phyloP scores from a whole-genome alignment of 2,797 vertebrate species.

The Pantherophis alleghaniensis region DNA sequence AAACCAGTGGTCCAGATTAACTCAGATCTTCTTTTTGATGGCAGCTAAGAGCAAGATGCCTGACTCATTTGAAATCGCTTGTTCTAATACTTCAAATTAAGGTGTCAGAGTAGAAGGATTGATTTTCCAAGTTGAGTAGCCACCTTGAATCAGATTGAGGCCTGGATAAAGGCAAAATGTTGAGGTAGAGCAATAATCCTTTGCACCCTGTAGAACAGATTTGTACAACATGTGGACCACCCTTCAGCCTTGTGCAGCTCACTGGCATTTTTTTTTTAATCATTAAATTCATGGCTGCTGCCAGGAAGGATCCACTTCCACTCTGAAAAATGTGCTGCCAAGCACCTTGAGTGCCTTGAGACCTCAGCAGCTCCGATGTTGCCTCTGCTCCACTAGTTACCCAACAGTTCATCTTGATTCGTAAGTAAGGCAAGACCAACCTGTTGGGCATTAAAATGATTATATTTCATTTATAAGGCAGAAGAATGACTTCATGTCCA shows the following conservation, averaged over 20 bases:
- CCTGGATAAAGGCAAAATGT: neutral
- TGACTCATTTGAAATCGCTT: neutral
- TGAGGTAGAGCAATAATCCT: neutral
- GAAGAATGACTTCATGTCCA: neutral
- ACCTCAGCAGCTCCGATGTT: neutral
- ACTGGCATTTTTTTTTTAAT: neutral
- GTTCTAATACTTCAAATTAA: neutral
- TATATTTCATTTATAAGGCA: neutral
- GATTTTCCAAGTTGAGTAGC: neutral
- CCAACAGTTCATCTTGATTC: neutral
- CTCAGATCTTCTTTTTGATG: neutral
- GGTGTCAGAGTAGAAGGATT: neutral
- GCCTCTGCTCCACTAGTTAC: neutral
- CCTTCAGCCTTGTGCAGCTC: neutral
- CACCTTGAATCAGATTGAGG: neutral
- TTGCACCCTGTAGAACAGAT: neutral
- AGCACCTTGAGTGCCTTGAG: neutral
- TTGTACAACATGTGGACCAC: neutral
- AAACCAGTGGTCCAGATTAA: neutral
- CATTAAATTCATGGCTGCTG: neutral
- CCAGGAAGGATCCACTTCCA: neutral
- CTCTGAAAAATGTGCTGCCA: neutral
- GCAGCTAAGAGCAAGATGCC: neutral
- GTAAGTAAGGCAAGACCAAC: neutral
- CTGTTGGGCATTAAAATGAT: neutral